These are phyloP conservation scores for Lepidocyrtinus sp. DNA, from an alignment of 2,888 invertebrate species.

Conservation along the genomic window DNA sequence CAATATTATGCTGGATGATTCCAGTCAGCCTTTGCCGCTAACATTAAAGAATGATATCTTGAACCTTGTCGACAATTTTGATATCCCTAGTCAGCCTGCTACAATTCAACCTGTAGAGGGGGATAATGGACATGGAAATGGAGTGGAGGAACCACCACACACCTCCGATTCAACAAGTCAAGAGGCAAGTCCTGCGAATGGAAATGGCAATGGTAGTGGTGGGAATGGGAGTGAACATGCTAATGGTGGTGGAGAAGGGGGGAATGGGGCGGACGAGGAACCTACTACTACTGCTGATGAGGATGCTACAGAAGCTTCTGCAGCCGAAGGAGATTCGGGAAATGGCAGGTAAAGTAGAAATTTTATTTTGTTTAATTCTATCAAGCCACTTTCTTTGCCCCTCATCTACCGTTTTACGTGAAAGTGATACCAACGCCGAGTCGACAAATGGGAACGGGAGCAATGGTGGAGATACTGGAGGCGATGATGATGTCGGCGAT, in stretches of 20 bases:
- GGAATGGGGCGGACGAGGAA: slow-evolving; percentile 10
- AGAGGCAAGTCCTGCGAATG: slow-evolving; percentile 17
- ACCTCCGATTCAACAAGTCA: no score
- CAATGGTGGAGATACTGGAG: slow-evolving; percentile 11
- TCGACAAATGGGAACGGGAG: no score
- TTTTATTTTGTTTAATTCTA: no score
- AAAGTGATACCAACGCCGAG: no score
- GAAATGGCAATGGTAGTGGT: slow-evolving; percentile 21
- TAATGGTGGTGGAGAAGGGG: slow-evolving; percentile 20
- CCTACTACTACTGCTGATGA: slow-evolving; percentile 20
- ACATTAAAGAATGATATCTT: slow-evolving; percentile 51
- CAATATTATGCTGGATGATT: slow-evolving; percentile 57
- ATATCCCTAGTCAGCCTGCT: slow-evolving; percentile 53
- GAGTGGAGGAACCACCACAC: no score
- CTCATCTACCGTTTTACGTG: neutral
- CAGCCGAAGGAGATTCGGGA: no score
- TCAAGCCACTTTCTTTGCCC: no score
- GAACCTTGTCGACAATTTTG: slow-evolving; percentile 56
- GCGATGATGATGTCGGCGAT: neutral
- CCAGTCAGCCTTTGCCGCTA: slow-evolving; percentile 51
- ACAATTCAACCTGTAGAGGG: slow-evolving; percentile 15
- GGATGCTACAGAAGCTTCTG: slow-evolving; percentile 22
- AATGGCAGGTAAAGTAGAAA: no score
- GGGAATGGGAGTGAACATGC: slow-evolving; percentile 10
- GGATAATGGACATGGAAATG: no score